Evolutionary conservation across 2,113 vertebrate species (phyloP).

Genomic region (Halichoeres trimaculatus): DNA sequence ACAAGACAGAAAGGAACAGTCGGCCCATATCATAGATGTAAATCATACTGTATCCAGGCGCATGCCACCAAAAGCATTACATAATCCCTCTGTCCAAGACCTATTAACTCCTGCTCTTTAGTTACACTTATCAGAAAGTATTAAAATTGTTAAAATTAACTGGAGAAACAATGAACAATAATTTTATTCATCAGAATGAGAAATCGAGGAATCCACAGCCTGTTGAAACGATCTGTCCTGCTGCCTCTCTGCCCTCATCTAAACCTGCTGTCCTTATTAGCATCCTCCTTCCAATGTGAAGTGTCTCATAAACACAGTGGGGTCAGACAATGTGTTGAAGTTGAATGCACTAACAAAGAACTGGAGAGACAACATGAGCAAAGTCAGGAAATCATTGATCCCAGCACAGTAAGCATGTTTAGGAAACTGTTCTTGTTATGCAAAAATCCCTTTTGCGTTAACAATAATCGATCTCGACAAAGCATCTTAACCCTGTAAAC

Average conservation of each 20-base stretch:
- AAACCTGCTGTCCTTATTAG: background rate
- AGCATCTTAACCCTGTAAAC: too few relatives aligned
- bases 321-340: background rate
- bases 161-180: too few relatives aligned
- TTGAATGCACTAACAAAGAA: constrained; percentile 1
- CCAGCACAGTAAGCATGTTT: background rate
- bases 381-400: constrained; percentile 14
- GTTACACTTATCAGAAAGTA: too few relatives aligned
- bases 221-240: too few relatives aligned
- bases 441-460: constrained; percentile 3
- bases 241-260: background rate
- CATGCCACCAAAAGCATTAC: constrained; percentile 7
- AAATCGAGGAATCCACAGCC: too few relatives aligned
- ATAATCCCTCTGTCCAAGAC: constrained; percentile 6
- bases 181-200: too few relatives aligned
- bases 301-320: background rate
- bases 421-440: background rate
- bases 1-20: background rate
- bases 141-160: too few relatives aligned
- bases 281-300: background rate
- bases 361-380: background rate
- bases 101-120: background rate
- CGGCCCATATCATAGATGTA: background rate
- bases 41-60: background rate
- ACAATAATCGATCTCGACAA: constrained; percentile 8